Evolutionary conservation across 2,888 invertebrate species (phyloP).

Genomic region (Cataglyphis altisquamis): DNA sequence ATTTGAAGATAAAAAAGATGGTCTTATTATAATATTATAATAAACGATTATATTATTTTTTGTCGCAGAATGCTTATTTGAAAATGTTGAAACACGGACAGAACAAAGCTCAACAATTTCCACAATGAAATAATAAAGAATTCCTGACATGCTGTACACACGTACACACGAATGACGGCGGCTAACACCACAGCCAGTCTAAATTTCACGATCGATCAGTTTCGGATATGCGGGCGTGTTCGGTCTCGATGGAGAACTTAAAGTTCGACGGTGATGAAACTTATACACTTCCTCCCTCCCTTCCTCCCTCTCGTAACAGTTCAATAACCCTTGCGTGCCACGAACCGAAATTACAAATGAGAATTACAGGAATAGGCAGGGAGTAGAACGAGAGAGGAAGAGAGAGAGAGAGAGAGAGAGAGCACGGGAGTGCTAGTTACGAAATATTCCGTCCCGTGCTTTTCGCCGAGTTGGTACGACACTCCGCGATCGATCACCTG

Average conservation of each 20-base stretch:
- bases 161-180: neutral
- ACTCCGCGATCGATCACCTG: conserved; percentile 71
- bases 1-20: neutral
- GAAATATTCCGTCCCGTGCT: conserved; percentile 57
- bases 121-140: conserved; percentile 13
- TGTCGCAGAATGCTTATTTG: neutral
- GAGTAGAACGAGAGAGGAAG: no score
- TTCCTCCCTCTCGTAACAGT: conserved; percentile 55
- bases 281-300: conserved; percentile 40
- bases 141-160: neutral
- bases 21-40: no score
- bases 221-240: conserved; percentile 45
- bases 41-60: neutral
- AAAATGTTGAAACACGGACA: neutral
- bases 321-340: conserved; percentile 70
- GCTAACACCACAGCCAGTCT: neutral
- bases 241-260: conserved; percentile 60
- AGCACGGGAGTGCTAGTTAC: conserved; percentile 19
- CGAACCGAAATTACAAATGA: conserved; percentile 65
- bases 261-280: conserved; percentile 60
- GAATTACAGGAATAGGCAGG: neutral
- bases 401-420: neutral
- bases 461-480: conserved; percentile 36
- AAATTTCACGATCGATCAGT: conserved; percentile 64
- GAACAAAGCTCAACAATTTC: neutral